Base-by-base conservation (phyloP, 1,140 invertebrate species). In the Andrena cerasifolii region DNA sequence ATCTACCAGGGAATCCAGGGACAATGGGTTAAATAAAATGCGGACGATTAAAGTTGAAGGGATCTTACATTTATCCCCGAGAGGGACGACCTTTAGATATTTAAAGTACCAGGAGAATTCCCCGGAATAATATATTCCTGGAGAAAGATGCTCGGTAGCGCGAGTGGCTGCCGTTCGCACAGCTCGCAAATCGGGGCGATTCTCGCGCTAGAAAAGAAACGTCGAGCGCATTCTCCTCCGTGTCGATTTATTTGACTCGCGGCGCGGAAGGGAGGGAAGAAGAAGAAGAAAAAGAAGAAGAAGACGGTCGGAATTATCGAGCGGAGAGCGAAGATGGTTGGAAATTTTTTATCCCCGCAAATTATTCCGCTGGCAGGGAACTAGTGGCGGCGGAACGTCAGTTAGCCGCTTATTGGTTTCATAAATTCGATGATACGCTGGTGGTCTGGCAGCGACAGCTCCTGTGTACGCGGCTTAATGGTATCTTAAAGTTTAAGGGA, bases 401-500 rank as follows among this genome's bases (percentile, higher is more conserved):
- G 66, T 45, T 62, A 56, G 26, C 62, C 36, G 80, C 63, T 83
- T 79, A 83, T 82, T 83, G 74, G 71, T 79, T 83, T 83, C 76
- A 82, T 83, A 83, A 83, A 83, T 84, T 56, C 66, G 36, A 74
- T 66, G 77, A 73, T 54, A 58, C 82, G 54, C 18, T 40, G 16
- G 28, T 47, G 43, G 49, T 36, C 71, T 85, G 82, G 51, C 47
- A 79, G 61, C 82, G 84, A 86, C 84, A 79, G 79, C 18, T 82
- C 67, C 68, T 59, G 73, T 77, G 79, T 84, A 40, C 83, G 61
- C 70, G 74, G 66, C 80, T 82, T 85, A 86, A 86, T 85, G 80
- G 83, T 80, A 86, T 86, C 77, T 80, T 79, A 85, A 85, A 86
- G 71, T 84, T 84, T 78, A 83, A 82, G 61, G 53, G 79, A 84